Percentiles rank a stretch among this genome's conserved stretches.
Conservation (phyloP, 2,797 vertebrate species). For the Pseudopleuronectes americanus region DNA sequence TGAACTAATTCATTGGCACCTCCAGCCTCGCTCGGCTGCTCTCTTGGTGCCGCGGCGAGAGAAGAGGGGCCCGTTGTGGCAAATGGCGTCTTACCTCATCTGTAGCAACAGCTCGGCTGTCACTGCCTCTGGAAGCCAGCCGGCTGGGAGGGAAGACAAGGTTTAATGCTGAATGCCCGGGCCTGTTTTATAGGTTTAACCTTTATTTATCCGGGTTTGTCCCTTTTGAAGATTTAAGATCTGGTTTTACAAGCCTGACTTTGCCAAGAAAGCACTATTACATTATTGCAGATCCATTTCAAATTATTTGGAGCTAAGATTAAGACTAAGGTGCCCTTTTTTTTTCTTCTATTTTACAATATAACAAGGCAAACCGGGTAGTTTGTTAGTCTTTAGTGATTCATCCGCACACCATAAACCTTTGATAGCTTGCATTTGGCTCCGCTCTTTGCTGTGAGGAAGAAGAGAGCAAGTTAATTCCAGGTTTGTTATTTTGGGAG, state of each 20-base stretch:
- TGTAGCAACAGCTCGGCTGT: conserved; percentile 44
- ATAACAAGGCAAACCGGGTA: conserved; percentile 37
- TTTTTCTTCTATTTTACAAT: conserved; percentile 45
- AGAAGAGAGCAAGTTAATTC: conserved; percentile 46
- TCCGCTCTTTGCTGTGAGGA: conserved; percentile 20
- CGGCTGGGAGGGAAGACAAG: conserved; percentile 35
- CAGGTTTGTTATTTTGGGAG: conserved; percentile 76
- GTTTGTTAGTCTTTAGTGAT: conserved; percentile 61
- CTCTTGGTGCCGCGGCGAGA: conserved; percentile 64
- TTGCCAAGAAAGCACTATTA: conserved; percentile 54
- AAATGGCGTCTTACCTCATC: conserved; percentile 59
- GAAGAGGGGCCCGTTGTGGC: conserved; percentile 54
- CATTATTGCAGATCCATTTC: conserved; percentile 46
- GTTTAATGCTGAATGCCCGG: conserved; percentile 50
- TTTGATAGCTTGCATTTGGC: conserved; percentile 57
- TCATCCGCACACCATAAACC: conserved; percentile 49
- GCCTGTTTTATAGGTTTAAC: conserved; percentile 66
- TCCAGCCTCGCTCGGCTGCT: conserved; percentile 60
- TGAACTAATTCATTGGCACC: conserved; percentile 78
- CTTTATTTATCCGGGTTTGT: conserved; percentile 67
- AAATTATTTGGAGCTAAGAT: conserved; percentile 60
- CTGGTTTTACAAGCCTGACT: conserved; percentile 52
- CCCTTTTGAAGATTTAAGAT: conserved; percentile 63
- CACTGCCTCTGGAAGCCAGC: conserved; percentile 33
- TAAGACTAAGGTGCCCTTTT: conserved; percentile 43